These are phyloP conservation scores for Malurus alboscapulatus DNA, from an alignment of 2,113 vertebrate species.

Conservation along the genomic window DNA sequence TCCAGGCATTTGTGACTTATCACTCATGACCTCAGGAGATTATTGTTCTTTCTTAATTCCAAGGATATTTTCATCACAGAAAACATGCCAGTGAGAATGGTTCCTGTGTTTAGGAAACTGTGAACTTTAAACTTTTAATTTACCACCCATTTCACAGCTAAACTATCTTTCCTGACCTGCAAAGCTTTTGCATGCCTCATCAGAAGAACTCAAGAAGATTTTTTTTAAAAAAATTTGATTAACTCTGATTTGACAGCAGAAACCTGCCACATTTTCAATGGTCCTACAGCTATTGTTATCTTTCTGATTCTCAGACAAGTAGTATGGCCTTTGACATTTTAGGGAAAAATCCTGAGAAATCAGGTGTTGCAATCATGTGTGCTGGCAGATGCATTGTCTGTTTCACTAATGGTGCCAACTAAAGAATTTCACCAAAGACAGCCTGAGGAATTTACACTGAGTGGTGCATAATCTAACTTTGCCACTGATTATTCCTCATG, in stretches of 20 bases:
- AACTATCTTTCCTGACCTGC: background rate
- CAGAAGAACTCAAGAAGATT: background rate
- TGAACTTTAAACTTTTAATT: conserved; percentile 1
- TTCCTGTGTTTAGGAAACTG: background rate
- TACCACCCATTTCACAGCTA: background rate
- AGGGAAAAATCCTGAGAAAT: background rate
- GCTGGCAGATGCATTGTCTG: background rate
- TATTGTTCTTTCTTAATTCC: background rate
- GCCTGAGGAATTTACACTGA: background rate
- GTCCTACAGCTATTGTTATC: background rate
- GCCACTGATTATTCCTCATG: background rate
- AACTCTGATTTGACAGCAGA: background rate
- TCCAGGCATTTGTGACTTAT: background rate
- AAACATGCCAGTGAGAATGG: background rate
- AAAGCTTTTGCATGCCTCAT: background rate
- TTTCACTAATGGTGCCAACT: background rate
- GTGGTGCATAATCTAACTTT: background rate
- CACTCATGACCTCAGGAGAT: background rate
- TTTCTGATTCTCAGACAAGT: background rate
- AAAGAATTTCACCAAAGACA: background rate
- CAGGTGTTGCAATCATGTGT: background rate
- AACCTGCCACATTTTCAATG: background rate
- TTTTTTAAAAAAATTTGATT: background rate
- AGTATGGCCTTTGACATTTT: background rate
- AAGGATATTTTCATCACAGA: background rate